Base-by-base conservation (phyloP, 1,140 invertebrate genomes). In the Oscheius sp. region DNA sequence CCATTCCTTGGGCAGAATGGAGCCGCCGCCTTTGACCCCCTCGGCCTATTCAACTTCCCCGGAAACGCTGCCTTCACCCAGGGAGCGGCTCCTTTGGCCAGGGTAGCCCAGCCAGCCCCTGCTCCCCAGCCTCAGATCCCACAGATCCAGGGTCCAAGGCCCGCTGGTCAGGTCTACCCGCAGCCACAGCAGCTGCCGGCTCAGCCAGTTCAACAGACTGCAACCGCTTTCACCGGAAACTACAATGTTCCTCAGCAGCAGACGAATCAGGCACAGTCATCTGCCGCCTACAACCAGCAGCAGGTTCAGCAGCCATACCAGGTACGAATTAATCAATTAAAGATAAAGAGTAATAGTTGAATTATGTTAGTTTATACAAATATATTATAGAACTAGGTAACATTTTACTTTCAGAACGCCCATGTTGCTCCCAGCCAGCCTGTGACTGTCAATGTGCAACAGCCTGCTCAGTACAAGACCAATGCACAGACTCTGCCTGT, bases 401-500 rank as follows among this genome's bases (percentile, higher is more conserved):
- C 42, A 36, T 65, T 45, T 26, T 45, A 31, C 62, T 34, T 10
- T 15, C 31, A 36, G 23, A 23, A n/a, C 45, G 36, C 74, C 65
- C 78, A 70, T 46, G 18, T 79, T 71, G 49, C 73, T 63, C 10
- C 74, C 70, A 35, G 28, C 58, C 59, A 46, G 38, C 23, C 67
- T 35, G 73, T 77, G 35, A 73, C 58, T 26, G 52, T 66, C 13
- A 77, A 28, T 59, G 15, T 72, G 29, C 26, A 55, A 69, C 23
- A 15, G 15, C 23, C 4, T 13, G 49, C 2, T 26, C 74, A 13
- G 55, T 59, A 68, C 45, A 26, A 18, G 62, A 79, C 42, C 67
- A 75, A 68, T 73, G 62, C 79, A 18, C 61, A 52, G 29, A 32
- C 49, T 42, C 70, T 59, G 35, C 3, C 38, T 18, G 34, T 45